These are phyloP conservation scores for Meleagris gallopavo DNA, from an alignment of 2,113 vertebrate species.

Conservation along the genomic window DNA sequence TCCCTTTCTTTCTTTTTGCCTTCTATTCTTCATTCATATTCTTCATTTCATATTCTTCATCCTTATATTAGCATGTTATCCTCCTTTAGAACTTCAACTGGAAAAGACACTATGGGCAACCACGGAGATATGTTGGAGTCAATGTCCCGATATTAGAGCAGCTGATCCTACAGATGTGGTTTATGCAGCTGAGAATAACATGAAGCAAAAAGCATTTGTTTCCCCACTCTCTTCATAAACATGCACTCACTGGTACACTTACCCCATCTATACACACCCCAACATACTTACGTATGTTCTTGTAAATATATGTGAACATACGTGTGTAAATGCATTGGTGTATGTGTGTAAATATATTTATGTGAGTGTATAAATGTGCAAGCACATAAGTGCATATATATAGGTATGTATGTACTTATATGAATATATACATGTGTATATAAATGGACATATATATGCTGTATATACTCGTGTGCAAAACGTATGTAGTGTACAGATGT, in stretches of 20 bases:
- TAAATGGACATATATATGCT: rapidly evolving
- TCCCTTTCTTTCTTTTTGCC: rapidly evolving
- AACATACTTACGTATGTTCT: background rate
- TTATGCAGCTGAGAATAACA: background rate
- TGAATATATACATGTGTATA: background rate
- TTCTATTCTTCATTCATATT: background rate
- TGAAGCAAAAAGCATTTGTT: background rate
- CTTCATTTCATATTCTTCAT: too few relatives aligned
- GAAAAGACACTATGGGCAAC: background rate
- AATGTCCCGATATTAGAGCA: background rate
- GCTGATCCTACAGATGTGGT: background rate
- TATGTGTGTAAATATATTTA: background rate
- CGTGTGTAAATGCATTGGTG: background rate
- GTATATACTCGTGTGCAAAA: background rate
- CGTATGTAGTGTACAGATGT: background rate
- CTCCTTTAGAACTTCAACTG: background rate
- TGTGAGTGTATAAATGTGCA: background rate
- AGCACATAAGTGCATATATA: background rate
- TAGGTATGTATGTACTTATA: background rate
- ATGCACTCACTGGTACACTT: rapidly evolving
- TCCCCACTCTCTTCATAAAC: background rate
- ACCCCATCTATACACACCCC: background rate
- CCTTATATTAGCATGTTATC: background rate
- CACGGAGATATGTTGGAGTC: background rate
- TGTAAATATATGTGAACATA: background rate